Evolutionary conservation across 2,888 invertebrate genomes (phyloP), one percentile per base, ranked within the genome.

Genomic region (Pilophorus perplexus): DNA sequence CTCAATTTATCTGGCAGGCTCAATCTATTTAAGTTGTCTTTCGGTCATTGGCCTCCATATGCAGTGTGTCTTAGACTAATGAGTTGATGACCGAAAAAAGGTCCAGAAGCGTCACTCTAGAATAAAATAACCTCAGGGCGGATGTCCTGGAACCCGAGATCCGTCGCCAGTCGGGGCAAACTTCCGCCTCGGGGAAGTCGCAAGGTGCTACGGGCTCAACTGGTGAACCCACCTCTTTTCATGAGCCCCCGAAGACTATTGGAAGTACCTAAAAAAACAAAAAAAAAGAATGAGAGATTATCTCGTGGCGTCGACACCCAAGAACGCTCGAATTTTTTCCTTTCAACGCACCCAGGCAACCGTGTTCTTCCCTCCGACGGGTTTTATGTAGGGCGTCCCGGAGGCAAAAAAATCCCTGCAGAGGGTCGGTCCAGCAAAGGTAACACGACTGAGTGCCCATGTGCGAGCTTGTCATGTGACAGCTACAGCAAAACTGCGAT

Each of bases 61-160:
- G n/a, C n/a, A n/a, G n/a, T n/a, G n/a, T n/a, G n/a, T n/a, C n/a
- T n/a, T n/a, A n/a, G n/a, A n/a, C n/a, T n/a, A n/a, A n/a, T n/a
- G n/a, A n/a, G n/a, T n/a, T n/a, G n/a, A n/a, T n/a, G n/a, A n/a
- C n/a, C n/a, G n/a, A n/a, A n/a, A n/a, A n/a, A n/a, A n/a, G n/a
- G n/a, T n/a, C n/a, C n/a, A n/a, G n/a, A n/a, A n/a, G n/a, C n/a
- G n/a, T n/a, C n/a, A n/a, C n/a, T n/a, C n/a, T n/a, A n/a, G n/a
- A n/a, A n/a, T n/a, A n/a, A n/a, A n/a, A n/a, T n/a, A n/a, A 33
- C 33, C 12, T 6, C 33, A 33, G 42, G 59, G 25, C 59, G 59
- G 59, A 59, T 59, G 42, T 59, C 59, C 59, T 59, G 59, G 59
- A 59, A 59, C 59, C 42, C 27, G 59, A 59, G 59, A 22, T 55